Conservation (phyloP, 2,113 vertebrate genomes). For the Sapajus apella region DNA sequence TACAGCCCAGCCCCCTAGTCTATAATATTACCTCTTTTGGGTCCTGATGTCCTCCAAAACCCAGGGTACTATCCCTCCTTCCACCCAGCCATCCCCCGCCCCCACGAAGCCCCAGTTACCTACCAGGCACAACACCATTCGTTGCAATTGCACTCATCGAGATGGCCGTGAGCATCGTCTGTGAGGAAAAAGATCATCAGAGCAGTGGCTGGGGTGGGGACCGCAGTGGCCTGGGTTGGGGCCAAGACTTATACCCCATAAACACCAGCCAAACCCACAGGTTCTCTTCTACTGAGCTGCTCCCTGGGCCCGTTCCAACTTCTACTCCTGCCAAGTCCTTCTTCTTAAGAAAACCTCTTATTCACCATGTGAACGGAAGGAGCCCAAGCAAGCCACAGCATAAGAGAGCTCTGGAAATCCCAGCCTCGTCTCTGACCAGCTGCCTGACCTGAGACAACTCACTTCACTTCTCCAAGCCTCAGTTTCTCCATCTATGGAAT, state of each 20-base stretch:
- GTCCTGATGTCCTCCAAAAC: neutral
- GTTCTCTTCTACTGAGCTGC: slow-evolving; percentile 41
- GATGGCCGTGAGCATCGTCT: slow-evolving; percentile 99
- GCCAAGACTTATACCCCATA: slow-evolving; percentile 51
- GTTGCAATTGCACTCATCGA: slow-evolving; percentile 99
- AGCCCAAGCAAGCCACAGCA: neutral
- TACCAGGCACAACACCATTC: slow-evolving; percentile 99
- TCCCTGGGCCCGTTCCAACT: slow-evolving; percentile 64
- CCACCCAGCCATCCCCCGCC: neutral
- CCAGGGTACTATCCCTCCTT: neutral
- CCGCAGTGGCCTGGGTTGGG: neutral
- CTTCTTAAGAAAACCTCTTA: slow-evolving; percentile 63
- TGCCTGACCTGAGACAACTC: neutral
- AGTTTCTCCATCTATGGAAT: neutral
- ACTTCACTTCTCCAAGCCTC: neutral
- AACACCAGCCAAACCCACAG: slow-evolving; percentile 69
- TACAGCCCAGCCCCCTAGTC: neutral
- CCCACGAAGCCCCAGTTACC: slow-evolving; percentile 53
- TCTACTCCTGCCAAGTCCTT: slow-evolving; percentile 58
- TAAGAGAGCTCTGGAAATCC: slow-evolving; percentile 37
- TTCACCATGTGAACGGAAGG: neutral
- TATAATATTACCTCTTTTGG: neutral
- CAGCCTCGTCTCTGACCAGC: slow-evolving; percentile 1
- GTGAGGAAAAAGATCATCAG: slow-evolving; percentile 76
- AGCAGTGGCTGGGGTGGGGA: neutral